Conservation (phyloP, 2,888 invertebrate species). For the Himalopsyche anomala region DNA sequence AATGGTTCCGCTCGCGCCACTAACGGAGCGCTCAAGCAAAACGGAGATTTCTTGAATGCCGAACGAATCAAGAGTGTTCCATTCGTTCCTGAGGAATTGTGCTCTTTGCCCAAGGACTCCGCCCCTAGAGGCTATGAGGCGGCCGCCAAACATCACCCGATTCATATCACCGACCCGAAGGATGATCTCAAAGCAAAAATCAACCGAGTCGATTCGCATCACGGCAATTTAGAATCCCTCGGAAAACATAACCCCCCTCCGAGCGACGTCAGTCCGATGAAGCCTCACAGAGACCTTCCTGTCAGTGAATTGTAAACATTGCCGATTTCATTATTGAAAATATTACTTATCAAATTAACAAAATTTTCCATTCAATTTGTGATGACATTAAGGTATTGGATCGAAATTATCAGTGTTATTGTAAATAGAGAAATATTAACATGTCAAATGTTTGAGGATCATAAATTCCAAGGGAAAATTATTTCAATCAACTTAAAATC, state of each 20-base stretch:
- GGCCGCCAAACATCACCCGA: slow-evolving; percentile 66
- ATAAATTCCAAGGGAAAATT: neutral
- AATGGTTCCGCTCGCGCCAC: slow-evolving; percentile 71
- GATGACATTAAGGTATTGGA: neutral
- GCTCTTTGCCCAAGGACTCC: slow-evolving; percentile 67
- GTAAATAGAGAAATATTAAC: neutral
- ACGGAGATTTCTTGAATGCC: slow-evolving; percentile 68
- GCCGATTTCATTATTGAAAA: neutral
- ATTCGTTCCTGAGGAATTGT: neutral
- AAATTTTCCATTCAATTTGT: neutral
- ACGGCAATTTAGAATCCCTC: slow-evolving; percentile 72
- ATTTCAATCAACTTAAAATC: neutral
- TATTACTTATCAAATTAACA: neutral
- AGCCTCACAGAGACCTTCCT: slow-evolving; percentile 21
- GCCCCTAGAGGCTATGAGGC: slow-evolving; percentile 66
- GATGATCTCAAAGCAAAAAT: slow-evolving; percentile 75
- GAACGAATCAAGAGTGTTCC: slow-evolving; percentile 68
- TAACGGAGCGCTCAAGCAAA: slow-evolving; percentile 56
- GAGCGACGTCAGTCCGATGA: slow-evolving; percentile 24
- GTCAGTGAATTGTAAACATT: neutral
- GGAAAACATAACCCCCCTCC: slow-evolving; percentile 65
- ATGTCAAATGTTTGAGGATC: neutral
- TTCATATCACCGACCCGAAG: slow-evolving; percentile 67
- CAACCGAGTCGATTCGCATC: slow-evolving; percentile 76
- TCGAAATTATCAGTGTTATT: neutral